These are phyloP conservation scores for Bombus turneri DNA, from an alignment of 1,140 invertebrate species.

Conservation along the genomic window DNA sequence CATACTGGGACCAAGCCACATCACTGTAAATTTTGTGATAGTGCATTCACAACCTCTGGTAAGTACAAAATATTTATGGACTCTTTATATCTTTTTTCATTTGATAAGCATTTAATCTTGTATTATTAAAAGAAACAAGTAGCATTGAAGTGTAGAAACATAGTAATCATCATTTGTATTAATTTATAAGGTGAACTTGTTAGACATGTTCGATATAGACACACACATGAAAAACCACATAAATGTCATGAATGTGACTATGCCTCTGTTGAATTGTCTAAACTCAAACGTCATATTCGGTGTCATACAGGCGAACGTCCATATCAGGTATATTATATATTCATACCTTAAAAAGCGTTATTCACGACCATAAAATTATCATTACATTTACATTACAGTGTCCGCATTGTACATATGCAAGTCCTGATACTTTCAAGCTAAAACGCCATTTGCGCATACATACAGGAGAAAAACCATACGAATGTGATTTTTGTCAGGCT, in stretches of 20 bases:
- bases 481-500: constrained; percentile 95
- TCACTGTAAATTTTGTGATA: constrained; percentile 95
- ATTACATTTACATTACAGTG: constrained; percentile 85
- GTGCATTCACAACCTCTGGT: constrained; percentile 97
- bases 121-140: background rate
- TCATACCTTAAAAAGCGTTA: background rate
- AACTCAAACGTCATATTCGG: constrained; percentile 95
- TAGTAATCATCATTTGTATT: background rate
- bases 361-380: background rate
- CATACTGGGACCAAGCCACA: constrained; percentile 98
- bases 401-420: constrained; percentile 98
- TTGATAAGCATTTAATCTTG: background rate
- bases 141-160: background rate
- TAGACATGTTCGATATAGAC: constrained; percentile 94
- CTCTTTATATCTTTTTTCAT: background rate
- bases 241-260: constrained; percentile 97
- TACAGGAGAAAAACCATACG: constrained; percentile 96
- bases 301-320: constrained; percentile 95
- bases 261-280: constrained; percentile 96
- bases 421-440: constrained; percentile 98
- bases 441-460: constrained; percentile 97
- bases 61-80: constrained; percentile 34
- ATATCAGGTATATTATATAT: constrained; percentile 89
- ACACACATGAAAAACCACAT: constrained; percentile 98
- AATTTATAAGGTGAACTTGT: constrained; percentile 92